Percentiles rank a stretch among this genome's conserved stretches.
Conservation (phyloP, 2,797 vertebrate genomes). For the Sardinella longiceps region DNA sequence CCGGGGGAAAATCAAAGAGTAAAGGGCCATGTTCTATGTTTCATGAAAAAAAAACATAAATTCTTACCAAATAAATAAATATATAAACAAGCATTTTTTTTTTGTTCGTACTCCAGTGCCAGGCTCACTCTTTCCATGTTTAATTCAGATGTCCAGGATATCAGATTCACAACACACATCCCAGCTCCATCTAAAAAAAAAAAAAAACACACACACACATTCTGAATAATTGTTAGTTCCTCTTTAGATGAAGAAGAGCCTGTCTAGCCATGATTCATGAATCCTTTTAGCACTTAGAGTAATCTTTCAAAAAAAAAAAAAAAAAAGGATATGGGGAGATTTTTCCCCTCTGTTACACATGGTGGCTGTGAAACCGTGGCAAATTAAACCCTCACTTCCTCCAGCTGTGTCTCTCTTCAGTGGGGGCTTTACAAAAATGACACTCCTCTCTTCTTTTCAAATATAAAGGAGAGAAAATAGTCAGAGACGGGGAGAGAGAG, state of each 20-base stretch:
- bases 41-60: not conserved
- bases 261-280: slow-evolving; percentile 23
- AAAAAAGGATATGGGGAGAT: not conserved
- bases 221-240: slow-evolving; percentile 18
- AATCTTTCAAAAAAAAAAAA: slow-evolving; percentile 36
- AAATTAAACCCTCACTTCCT: slow-evolving; percentile 64
- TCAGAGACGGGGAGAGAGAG: no score
- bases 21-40: not conserved
- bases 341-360: not conserved
- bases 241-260: slow-evolving; percentile 3
- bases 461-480: not conserved
- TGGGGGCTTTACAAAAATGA: slow-evolving; percentile 54
- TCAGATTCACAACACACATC: not conserved
- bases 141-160: slow-evolving; percentile 12
- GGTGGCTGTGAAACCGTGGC: slow-evolving; percentile 39
- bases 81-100: no score
- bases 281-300: slow-evolving; percentile 33
- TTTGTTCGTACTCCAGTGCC: not conserved
- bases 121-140: not conserved
- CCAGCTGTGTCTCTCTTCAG: slow-evolving; percentile 67
- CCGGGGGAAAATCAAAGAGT: not conserved
- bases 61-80: not conserved
- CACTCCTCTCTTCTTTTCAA: slow-evolving; percentile 7
- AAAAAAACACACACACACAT: no score
- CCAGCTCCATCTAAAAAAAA: not conserved